Evolutionary conservation across 2,113 vertebrate species (phyloP).

Genomic region (Barbus barbus): DNA sequence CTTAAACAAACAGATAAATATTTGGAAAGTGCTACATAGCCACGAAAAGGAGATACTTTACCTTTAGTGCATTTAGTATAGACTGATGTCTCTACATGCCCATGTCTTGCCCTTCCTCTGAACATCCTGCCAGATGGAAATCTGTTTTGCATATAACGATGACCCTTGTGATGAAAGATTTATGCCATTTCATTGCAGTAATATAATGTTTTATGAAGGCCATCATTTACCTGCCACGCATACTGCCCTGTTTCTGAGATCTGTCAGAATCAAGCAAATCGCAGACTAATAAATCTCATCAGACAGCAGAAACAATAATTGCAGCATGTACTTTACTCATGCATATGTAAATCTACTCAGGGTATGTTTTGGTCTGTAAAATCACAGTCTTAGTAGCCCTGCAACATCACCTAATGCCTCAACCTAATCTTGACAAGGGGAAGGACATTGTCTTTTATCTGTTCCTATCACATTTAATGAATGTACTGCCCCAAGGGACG

Average conservation of each 20-base stretch:
- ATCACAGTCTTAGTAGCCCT: constrained; percentile 66
- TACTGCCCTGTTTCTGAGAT: constrained; percentile 62
- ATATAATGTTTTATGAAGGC: constrained; percentile 73
- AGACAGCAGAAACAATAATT: constrained; percentile 62
- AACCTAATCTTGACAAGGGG: constrained; percentile 72
- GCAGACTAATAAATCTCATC: constrained; percentile 67
- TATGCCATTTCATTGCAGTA: constrained; percentile 64
- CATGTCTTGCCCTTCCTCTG: constrained; percentile 31
- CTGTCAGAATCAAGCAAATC: constrained; percentile 61
- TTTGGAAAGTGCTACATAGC: too few relatives aligned
- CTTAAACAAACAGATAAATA: too few relatives aligned
- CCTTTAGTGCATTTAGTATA: not conserved
- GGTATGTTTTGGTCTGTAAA: constrained; percentile 57
- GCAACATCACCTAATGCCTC: constrained; percentile 69
- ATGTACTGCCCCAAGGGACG: constrained; percentile 74
- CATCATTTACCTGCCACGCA: constrained; percentile 68
- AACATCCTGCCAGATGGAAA: constrained; percentile 32
- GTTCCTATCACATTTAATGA: constrained; percentile 72
- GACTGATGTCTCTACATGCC: not conserved
- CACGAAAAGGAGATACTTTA: not conserved
- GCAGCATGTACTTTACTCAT: constrained; percentile 50
- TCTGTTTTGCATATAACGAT: constrained; percentile 58
- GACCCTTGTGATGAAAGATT: constrained; percentile 65
- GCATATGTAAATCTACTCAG: constrained; percentile 66
- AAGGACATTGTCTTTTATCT: constrained; percentile 72